Base-by-base conservation (phyloP, 1,140 invertebrate genomes). In the Protaetia brevitarsis region DNA sequence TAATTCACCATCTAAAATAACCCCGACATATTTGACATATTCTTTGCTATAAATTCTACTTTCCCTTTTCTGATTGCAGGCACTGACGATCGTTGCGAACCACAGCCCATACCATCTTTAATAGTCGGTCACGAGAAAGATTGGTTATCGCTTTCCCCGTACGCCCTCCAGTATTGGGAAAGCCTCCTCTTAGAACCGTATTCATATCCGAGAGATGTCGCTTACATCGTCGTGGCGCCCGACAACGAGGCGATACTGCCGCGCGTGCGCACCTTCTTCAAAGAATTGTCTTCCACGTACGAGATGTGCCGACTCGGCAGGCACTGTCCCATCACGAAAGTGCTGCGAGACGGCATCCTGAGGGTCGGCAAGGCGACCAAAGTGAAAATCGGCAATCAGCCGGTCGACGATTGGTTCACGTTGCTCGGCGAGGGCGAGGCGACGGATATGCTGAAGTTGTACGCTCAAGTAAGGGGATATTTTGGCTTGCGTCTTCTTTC, bases 111-210 rank as follows among this genome's bases (percentile, higher is more conserved):
- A 72, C 96, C 96, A 5, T 91, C 93, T 3, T 81, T 98, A 19
- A 85, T 97, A 56, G 93, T 97, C 31, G 95, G 95, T 1, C 90
- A 94, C 80, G 96, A 98, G 71, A 91, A 94, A 73, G 96, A 99
- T 79, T 97, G 95, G 93, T 79, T 98, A 2, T 91, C 93, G 1
- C 80, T 98, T 21, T 94, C 95, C 8, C 96, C 96, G 0, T 94
- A 95, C 77, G 92, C 94, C 13, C 82, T 99, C 21, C 90, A 92
- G 64, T 95, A 93, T 74, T 98, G 96, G 96, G 96, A 98, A 77
- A 94, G 95, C 74, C 82, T 98, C 1, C 81, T 94, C 0, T 80
- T 99, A 2, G 96, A 98, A 78, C 97, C 97, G 0, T 98, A 96
- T 78, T 90, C 95, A 5, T 93, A 94, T 74, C 84, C 90, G 0